Evolutionary conservation across 2,113 vertebrate genomes (phyloP).

Genomic region (Tinamus guttatus): DNA sequence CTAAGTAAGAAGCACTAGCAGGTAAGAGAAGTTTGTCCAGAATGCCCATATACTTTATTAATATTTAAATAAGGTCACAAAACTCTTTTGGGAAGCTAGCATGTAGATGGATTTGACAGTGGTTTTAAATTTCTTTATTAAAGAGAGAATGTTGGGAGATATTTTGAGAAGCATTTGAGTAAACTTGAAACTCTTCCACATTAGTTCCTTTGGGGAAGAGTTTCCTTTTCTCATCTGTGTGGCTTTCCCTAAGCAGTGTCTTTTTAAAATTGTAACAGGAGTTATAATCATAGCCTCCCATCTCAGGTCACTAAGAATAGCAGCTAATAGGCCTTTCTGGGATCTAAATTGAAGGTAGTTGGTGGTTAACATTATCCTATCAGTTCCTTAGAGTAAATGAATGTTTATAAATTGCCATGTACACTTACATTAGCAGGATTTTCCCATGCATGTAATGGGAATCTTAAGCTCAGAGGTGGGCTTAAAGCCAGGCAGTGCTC

Average conservation of each 20-base stretch:
- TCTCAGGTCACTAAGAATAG: neutral
- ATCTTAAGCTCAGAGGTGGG: neutral
- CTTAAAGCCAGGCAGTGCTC: neutral
- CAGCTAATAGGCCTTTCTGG: neutral
- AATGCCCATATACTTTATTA: neutral
- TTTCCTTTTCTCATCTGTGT: neutral
- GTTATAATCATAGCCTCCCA: neutral
- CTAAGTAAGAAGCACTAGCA: neutral
- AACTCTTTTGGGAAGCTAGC: neutral
- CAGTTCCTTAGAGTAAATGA: neutral
- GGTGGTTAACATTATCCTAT: neutral
- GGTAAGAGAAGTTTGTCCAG: neutral
- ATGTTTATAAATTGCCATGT: neutral
- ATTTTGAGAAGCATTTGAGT: conserved; percentile 13
- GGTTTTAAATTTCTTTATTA: conserved; percentile 25
- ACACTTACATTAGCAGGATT: neutral
- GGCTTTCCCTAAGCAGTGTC: neutral
- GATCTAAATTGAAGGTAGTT: neutral
- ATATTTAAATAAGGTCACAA: neutral
- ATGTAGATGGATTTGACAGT: neutral
- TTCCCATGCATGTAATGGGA: neutral
- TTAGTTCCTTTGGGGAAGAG: neutral
- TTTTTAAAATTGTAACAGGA: neutral
- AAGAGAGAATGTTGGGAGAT: neutral
- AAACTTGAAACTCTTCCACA: neutral